Conservation (phyloP, 2,797 vertebrate genomes). For the Telmatherina bonti region DNA sequence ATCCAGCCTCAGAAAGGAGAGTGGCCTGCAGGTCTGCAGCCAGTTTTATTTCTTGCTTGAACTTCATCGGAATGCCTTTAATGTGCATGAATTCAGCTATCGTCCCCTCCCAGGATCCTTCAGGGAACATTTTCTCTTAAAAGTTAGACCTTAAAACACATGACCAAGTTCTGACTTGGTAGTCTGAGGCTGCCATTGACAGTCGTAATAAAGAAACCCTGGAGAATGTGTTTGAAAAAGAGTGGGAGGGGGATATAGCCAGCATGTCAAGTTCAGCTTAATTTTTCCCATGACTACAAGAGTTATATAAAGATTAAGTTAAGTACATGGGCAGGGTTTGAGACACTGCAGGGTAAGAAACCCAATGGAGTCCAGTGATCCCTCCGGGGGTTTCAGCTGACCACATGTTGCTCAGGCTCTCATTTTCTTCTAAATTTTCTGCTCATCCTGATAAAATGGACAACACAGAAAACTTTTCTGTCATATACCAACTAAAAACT, state of each 20-base stretch:
- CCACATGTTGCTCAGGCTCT: conserved; percentile 41
- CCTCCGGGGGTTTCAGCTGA: conserved; percentile 49
- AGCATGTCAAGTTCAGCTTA: conserved; percentile 53
- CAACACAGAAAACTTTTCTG: not conserved
- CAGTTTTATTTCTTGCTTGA: conserved; percentile 41
- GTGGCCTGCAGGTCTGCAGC: conserved; percentile 32
- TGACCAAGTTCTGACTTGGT: conserved; percentile 33
- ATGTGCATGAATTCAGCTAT: conserved; percentile 38
- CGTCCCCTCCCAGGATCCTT: conserved; percentile 28
- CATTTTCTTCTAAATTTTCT: conserved; percentile 12
- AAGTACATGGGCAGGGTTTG: conserved; percentile 70
- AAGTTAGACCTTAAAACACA: conserved; percentile 46
- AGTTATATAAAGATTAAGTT: conserved; percentile 80
- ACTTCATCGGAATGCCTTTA: conserved; percentile 51
- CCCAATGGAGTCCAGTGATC: conserved; percentile 53
- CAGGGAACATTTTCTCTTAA: conserved; percentile 36
- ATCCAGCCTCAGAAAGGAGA: conserved; percentile 22
- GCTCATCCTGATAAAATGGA: conserved; percentile 17
- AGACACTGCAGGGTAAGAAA: conserved; percentile 48
- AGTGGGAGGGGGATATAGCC: conserved; percentile 14
- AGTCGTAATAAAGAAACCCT: conserved; percentile 58
- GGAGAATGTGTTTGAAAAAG: conserved; percentile 34
- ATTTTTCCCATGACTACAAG: conserved; percentile 80
- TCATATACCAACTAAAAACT: not conserved
- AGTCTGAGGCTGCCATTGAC: conserved; percentile 42